A percentile compares a stretch with the other conserved stretches of the same genome.
Conservation (phyloP, 2,888 invertebrate species). For the Alloplasta piceator region DNA sequence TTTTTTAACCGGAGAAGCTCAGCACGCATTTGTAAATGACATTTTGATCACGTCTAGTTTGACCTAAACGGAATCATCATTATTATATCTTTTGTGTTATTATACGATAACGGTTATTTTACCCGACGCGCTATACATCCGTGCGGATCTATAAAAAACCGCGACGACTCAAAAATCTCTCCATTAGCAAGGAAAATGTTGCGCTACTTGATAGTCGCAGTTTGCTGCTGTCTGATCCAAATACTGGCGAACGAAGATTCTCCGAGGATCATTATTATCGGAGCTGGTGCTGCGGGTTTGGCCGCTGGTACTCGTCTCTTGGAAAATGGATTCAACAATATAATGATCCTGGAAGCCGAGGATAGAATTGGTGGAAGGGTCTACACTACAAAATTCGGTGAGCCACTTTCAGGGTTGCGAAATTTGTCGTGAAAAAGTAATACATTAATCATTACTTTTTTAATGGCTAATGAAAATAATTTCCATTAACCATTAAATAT, state of each 20-base stretch:
- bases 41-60: too few relatives aligned
- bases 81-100: too few relatives aligned
- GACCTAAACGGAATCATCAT: too few relatives aligned
- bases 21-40: too few relatives aligned
- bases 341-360: slow-evolving; percentile 84
- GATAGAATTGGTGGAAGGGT: slow-evolving; percentile 64
- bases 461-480: too few relatives aligned
- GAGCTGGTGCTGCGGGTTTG: slow-evolving; percentile 85
- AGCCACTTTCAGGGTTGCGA: too few relatives aligned
- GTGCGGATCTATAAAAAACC: slow-evolving; percentile 12
- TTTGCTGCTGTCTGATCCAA: slow-evolving; percentile 28
- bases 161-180: background rate
- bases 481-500: too few relatives aligned
- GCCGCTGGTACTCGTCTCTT: slow-evolving; percentile 84
- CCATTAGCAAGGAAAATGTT: slow-evolving; percentile 28
- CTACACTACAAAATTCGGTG: slow-evolving; percentile 79
- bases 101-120: too few relatives aligned
- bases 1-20: too few relatives aligned
- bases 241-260: slow-evolving; percentile 15
- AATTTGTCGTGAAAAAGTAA: too few relatives aligned
- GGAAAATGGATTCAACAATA: slow-evolving; percentile 82
- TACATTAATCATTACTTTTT: too few relatives aligned
- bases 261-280: slow-evolving; percentile 84
- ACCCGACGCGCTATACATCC: background rate
- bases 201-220: slow-evolving; percentile 7